Base-by-base conservation (phyloP, 2,797 vertebrate genomes). In the Gouania willdenowi region DNA sequence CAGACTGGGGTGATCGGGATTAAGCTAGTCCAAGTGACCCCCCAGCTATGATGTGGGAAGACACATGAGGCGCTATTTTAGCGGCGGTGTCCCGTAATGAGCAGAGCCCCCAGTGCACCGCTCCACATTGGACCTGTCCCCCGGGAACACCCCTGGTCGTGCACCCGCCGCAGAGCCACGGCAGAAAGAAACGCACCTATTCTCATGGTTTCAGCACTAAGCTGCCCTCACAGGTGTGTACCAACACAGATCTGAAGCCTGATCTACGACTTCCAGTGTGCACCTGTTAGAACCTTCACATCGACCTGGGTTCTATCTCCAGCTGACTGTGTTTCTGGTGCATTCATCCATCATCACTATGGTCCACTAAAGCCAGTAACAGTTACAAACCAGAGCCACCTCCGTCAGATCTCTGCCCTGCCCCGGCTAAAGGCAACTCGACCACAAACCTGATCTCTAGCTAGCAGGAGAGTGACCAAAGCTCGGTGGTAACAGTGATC, bases 91-190 rank as follows among this genome's bases (percentile, higher is more conserved):
- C 47, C 55, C 20, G 45, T 48, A 55, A 70, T 71, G 66, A 61
- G 67, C 41, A 56, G 77, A 82, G 72, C 70, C 45, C 74, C 34
- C 50, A 67, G 73, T 76, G 74, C 66, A 71, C 59, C 55, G 68
- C 63, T 83, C 84, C 80, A 65, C 49, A 81, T 51, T 49, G 72
- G 71, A 67, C 70, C 82, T 57, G 66, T 75, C 86, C 81, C 79
- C 46, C 69, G 86, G 87, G 84, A 88, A 89, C 88, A 87, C 87
- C 88, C 88, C 88, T 88, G 86, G 79, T 78, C 82, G 82, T 73
- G 83, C 81, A 88, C 75, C 81, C 77, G 62, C 77, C 53, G 71
- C 72, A 73, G 73, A 75, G 60, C 85, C 58, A 59, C 39, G 59
- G 43, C 63, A 73, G 68, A 74, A 74, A 66, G 41, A 67, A 68